Base-by-base conservation (phyloP, 2,888 invertebrate genomes). In the Agrotis exclamationis region DNA sequence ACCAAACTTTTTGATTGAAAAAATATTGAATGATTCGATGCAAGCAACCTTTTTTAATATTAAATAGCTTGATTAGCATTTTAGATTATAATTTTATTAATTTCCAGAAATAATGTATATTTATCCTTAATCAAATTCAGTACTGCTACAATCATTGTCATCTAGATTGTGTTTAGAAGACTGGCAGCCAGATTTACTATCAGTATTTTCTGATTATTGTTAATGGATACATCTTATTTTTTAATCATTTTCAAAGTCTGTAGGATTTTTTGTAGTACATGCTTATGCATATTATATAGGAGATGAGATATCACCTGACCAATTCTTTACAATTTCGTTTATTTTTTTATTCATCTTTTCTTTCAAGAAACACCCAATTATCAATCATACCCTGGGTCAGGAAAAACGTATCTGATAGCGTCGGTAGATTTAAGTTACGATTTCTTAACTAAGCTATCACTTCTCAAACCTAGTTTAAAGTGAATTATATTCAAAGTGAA, bases 161-260 rank as follows among this genome's bases (percentile, higher is more conserved):
- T 50, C 44, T 28, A 20, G 13, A 22, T 1, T 14, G 1, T 67
- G 9, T 3, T 9, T 44, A 45, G 33, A 44, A 14, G 5, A 14
- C 18, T 18, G n/a, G 14, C 14, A 14, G 22, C 13, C 0, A 11
- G n/a, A 28, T 44, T 14, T 18, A 2, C 16, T 45, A n/a, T 33
- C 13, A 20, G 5, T 18, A n/a, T 33, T 5, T 47, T 22, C 24
- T 13, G 4, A 13, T 20, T 48, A 28, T 18, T 18, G 4, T 57
- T 28, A 11, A 22, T 53, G 18, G 1, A 44, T 28, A 6, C 14
- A 39, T 28, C 24, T 80, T 80, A 68, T 85, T 89, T 87, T 77
- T 90, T 91, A 79, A 84, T 91, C 88, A 90, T 88, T 91, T 90
- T 88, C 85, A 83, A 85, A 89, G 82, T 88, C 80, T 70, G 80